Evolutionary conservation across 30 jellyfish, hydroid and myxozoan species (phyloP).

Genomic region (Aurelia coerulea): DNA sequence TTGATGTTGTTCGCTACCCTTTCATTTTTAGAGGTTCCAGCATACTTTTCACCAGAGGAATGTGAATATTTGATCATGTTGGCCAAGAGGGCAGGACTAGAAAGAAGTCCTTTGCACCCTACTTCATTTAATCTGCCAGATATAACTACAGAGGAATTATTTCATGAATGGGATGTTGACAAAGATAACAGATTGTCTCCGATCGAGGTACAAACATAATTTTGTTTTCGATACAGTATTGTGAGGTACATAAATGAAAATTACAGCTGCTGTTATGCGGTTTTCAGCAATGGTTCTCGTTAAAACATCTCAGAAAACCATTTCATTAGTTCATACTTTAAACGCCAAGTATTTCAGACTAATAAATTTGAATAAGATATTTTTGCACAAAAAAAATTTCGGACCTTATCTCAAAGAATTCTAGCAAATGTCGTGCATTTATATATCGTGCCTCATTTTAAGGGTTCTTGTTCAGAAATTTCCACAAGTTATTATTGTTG

Average conservation of each 20-base stretch:
- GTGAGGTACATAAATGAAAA: background rate
- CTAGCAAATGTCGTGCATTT: no score
- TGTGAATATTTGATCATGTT: constrained; percentile 75
- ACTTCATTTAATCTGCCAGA: constrained; percentile 28
- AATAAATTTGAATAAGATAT: no score
- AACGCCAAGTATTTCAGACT: no score
- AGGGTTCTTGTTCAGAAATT: no score
- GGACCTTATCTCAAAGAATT: no score
- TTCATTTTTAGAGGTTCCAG: constrained; percentile 51
- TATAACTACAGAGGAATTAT: constrained; percentile 45
- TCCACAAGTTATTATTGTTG: no score
- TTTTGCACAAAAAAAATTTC: no score
- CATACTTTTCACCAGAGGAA: constrained; percentile 80
- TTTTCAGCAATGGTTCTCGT: no score
- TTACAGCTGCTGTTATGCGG: background rate
- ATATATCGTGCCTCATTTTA: no score
- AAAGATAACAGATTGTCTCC: constrained; percentile 53
- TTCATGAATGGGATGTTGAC: constrained; percentile 79
- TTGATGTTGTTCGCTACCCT: background rate
- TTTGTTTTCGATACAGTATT: background rate
- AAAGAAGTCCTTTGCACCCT: constrained; percentile 68
- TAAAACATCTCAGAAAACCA: no score
- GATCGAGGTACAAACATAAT: constrained; percentile 27
- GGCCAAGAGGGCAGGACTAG: constrained; percentile 66
- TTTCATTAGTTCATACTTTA: no score